These are phyloP conservation scores for Beaufortia kweichowensis DNA, from an alignment of 2,113 vertebrate species.

Conservation along the genomic window DNA sequence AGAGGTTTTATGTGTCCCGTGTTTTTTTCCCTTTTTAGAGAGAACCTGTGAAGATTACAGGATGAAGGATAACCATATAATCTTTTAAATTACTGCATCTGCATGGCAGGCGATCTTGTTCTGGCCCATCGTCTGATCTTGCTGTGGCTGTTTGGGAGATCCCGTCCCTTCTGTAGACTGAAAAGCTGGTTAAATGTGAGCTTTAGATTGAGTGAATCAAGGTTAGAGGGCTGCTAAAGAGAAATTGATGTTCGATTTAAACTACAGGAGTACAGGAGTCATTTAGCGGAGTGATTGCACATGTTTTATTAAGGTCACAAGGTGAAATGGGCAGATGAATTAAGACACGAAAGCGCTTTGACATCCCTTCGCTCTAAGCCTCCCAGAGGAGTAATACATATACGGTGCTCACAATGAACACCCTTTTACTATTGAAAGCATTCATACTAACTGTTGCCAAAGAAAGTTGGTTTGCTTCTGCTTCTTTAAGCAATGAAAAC, in stretches of 20 bases:
- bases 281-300: conserved; percentile 13
- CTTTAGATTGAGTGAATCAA: conserved; percentile 41
- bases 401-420: not conserved
- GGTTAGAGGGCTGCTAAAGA: conserved; percentile 24
- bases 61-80: conserved; percentile 64
- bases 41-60: conserved; percentile 65
- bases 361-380: not conserved
- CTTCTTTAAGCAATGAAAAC: conserved; percentile 32
- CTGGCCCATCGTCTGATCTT: conserved; percentile 58
- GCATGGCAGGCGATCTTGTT: conserved; percentile 58
- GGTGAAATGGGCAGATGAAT: conserved; percentile 24
- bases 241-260: conserved; percentile 39
- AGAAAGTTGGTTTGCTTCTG: conserved; percentile 8
- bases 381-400: conserved; percentile 30
- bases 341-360: conserved; percentile 3
- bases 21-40: conserved; percentile 53
- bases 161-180: conserved; percentile 41
- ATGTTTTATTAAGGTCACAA: conserved; percentile 33
- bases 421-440: not conserved
- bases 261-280: conserved; percentile 24
- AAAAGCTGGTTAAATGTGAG: conserved; percentile 13
- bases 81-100: conserved; percentile 68
- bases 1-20: conserved; percentile 54
- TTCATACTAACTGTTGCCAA: not conserved
- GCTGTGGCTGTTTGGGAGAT: conserved; percentile 44